A percentile compares a stretch with the other conserved stretches of the same genome.
Evolutionary conservation across 2,797 vertebrate genomes (phyloP).

Genomic region (Cyclopterus lumpus): DNA sequence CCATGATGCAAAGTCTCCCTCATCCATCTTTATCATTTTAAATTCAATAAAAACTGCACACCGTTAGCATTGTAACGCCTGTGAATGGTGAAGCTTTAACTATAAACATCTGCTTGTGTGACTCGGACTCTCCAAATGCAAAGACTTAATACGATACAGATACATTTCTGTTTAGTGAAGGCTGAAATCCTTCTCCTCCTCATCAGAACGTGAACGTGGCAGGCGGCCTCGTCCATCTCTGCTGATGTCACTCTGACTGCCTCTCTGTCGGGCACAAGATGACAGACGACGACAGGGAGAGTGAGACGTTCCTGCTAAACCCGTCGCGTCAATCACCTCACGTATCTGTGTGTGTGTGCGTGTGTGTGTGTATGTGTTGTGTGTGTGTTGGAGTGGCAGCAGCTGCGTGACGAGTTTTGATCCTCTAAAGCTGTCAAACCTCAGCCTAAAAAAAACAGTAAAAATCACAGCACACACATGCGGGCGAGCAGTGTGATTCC

Average conservation of each 20-base stretch:
- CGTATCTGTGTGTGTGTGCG: background rate
- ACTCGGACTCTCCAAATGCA: background rate
- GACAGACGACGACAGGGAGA: conserved; percentile 15
- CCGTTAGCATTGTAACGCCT: too few relatives aligned
- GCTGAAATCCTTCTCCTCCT: background rate
- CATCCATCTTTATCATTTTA: background rate
- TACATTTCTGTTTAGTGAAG: background rate
- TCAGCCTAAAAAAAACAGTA: background rate
- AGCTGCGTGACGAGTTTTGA: conserved; percentile 6
- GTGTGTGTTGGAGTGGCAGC: background rate
- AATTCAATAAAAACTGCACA: too few relatives aligned
- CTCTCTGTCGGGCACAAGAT: background rate
- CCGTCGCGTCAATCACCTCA: conserved; percentile 10
- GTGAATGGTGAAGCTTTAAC: background rate
- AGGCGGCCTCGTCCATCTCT: background rate
- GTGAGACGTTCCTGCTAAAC: conserved; percentile 27
- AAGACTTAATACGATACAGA: background rate
- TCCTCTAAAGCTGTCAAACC: conserved; percentile 6
- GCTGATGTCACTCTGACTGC: background rate
- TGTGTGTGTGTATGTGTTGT: background rate
- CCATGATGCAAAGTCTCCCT: background rate
- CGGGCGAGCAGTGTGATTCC: background rate
- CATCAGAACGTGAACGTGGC: background rate
- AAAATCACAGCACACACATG: background rate
- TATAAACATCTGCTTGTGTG: background rate